A percentile compares a stretch with the other conserved stretches of the same genome.
phyloP scores from a whole-genome alignment of 2,888 invertebrate genomes.

The Eupithecia subfuscata region DNA sequence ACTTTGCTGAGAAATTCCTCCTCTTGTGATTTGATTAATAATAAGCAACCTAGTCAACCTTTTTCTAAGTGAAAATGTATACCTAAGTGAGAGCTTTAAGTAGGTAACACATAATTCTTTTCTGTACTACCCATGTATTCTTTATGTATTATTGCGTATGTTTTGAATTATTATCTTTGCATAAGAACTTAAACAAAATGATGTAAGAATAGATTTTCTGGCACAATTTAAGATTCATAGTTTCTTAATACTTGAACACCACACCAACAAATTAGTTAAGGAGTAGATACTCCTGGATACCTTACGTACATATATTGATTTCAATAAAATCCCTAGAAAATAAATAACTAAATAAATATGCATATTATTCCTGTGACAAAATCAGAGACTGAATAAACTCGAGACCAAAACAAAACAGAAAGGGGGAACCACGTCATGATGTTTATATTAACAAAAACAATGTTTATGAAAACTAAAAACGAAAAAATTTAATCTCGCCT shows the following conservation, averaged over 20 bases:
- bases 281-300: no score
- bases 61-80: neutral
- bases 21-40: neutral
- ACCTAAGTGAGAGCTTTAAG: neutral
- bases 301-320: no score
- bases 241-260: neutral
- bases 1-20: neutral
- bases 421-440: no score
- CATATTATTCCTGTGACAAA: neutral
- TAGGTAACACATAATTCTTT: neutral
- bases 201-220: no score
- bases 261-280: neutral
- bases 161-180: neutral
- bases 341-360: no score
- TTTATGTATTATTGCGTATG: neutral
- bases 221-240: neutral
- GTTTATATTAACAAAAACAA: no score
- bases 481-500: no score
- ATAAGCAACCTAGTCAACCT: neutral
- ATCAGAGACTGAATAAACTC: neutral
- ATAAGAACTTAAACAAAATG: no score
- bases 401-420: no score
- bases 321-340: neutral
- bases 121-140: no score
- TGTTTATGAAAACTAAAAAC: no score